Evolutionary conservation across 2,797 vertebrate species (phyloP).

Genomic region (Malacoctenus gilli): DNA sequence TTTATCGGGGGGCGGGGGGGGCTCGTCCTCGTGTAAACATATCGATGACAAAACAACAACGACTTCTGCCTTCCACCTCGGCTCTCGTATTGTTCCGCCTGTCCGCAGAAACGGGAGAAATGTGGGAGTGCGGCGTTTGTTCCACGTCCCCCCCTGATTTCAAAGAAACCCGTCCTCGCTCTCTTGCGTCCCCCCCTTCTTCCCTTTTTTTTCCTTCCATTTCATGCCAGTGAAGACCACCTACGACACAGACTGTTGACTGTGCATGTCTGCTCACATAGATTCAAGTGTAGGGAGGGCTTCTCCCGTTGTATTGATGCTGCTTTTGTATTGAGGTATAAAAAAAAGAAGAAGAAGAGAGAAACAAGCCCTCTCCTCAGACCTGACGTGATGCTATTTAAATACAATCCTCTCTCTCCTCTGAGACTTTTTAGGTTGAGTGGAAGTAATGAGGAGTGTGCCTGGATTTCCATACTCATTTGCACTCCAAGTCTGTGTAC

Average conservation of each 20-base stretch:
- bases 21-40: constrained; percentile 74
- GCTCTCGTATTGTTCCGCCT: constrained; percentile 66
- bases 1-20: too few species aligned
- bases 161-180: constrained; percentile 60
- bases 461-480: constrained; percentile 70
- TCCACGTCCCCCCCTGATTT: constrained; percentile 66
- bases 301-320: too few species aligned
- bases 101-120: constrained; percentile 72
- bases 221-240: constrained; percentile 59
- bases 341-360: too few species aligned
- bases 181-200: constrained; percentile 37
- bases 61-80: constrained; percentile 68
- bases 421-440: constrained; percentile 34
- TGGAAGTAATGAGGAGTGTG: constrained; percentile 62
- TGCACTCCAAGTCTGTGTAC: constrained; percentile 52
- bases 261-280: constrained; percentile 8
- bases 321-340: too few species aligned
- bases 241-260: constrained; percentile 44
- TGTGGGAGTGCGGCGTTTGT: constrained; percentile 66
- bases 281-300: neutral
- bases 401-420: constrained; percentile 29
- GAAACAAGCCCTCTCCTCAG: neutral
- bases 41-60: constrained; percentile 79
- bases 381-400: constrained; percentile 30
- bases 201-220: constrained; percentile 47